A percentile compares a stretch with the other conserved stretches of the same genome.
Evolutionary conservation across 2,113 vertebrate species (phyloP).

Genomic region (Vireo altiloquus): DNA sequence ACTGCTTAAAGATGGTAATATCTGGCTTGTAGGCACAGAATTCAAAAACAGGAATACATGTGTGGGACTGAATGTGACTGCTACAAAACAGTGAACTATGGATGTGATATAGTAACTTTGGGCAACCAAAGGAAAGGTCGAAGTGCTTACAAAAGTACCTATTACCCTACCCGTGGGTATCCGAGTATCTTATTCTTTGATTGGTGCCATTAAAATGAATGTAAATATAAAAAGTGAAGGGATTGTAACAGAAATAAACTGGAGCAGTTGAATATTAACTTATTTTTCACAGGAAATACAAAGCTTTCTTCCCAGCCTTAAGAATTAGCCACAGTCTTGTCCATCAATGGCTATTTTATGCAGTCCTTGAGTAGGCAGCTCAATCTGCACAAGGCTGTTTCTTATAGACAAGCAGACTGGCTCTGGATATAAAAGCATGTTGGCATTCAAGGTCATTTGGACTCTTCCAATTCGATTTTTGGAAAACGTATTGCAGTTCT

Average conservation of each 20-base stretch:
- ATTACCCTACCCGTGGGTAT: neutral
- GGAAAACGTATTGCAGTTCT: neutral
- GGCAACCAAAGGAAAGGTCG: neutral
- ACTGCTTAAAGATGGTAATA: neutral
- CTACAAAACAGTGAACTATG: neutral
- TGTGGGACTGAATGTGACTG: neutral
- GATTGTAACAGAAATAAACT: neutral
- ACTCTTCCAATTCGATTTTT: neutral
- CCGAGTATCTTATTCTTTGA: neutral
- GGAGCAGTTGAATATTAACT: neutral
- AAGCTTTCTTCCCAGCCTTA: neutral
- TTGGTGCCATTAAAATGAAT: neutral
- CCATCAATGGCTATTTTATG: neutral
- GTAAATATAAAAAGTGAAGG: neutral
- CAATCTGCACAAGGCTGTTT: neutral
- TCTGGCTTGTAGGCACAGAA: neutral
- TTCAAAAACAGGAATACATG: fast-evolving
- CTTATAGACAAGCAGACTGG: neutral
- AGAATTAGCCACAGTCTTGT: neutral
- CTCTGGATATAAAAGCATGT: neutral
- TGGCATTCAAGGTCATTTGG: neutral
- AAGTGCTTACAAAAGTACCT: neutral
- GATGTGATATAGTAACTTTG: neutral
- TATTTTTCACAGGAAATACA: neutral
- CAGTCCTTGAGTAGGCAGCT: fast-evolving